Conservation (phyloP, 1,140 invertebrate genomes). For the Aleiodes sp. region DNA sequence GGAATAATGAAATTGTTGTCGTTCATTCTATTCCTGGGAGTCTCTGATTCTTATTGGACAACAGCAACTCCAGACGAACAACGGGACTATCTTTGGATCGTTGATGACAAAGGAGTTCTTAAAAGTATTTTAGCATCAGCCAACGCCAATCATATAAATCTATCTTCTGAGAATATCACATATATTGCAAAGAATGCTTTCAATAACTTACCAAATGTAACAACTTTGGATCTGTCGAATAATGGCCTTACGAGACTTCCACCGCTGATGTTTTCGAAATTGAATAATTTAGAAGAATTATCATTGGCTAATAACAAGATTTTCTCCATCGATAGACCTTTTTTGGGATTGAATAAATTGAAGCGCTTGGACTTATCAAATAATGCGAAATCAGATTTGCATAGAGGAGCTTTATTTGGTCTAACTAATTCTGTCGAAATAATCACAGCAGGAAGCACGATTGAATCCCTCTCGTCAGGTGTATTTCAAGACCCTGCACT, state of each 20-base stretch:
- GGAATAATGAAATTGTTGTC: no score
- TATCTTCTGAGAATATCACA: slow-evolving; percentile 35
- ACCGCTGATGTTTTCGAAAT: slow-evolving; percentile 45
- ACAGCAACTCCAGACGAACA: not conserved
- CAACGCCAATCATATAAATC: slow-evolving; percentile 21
- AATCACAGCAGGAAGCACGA: slow-evolving; percentile 34
- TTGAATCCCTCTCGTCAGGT: slow-evolving; percentile 44
- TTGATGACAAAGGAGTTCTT: slow-evolving; percentile 37
- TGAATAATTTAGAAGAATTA: slow-evolving; percentile 40
- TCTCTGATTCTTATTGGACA: not conserved
- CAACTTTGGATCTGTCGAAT: slow-evolving; percentile 40
- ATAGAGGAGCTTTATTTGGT: slow-evolving; percentile 41
- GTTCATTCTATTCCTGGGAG: slow-evolving; percentile 37
- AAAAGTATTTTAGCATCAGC: not conserved
- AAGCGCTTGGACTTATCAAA: slow-evolving; percentile 42
- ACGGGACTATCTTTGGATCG: slow-evolving; percentile 32
- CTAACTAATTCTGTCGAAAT: slow-evolving; percentile 37
- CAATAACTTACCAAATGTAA: slow-evolving; percentile 37
- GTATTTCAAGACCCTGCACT: slow-evolving; percentile 43
- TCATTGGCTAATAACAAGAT: slow-evolving; percentile 44
- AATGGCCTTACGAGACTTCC: slow-evolving; percentile 43
- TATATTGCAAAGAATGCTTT: slow-evolving; percentile 41
- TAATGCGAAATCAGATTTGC: slow-evolving; percentile 41
- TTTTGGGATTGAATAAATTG: slow-evolving; percentile 45
- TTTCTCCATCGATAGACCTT: slow-evolving; percentile 28